Evolutionary conservation across 2,113 vertebrate species (phyloP), one percentile per base, ranked within the genome.

Genomic region (Cyanoliseus patagonus): DNA sequence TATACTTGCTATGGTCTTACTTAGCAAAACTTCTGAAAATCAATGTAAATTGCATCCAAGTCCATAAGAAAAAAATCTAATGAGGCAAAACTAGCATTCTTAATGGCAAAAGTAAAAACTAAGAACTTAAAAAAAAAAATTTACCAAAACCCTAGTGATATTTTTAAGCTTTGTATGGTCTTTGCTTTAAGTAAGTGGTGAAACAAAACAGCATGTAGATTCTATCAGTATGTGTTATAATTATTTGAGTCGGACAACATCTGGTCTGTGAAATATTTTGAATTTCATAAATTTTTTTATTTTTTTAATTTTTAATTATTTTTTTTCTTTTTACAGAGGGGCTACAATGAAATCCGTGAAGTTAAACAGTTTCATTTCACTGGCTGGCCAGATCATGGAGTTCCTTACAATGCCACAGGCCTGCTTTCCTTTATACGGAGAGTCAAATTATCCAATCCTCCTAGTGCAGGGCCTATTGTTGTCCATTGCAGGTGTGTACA

Each of bases 341-440:
- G 99, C 23, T 99, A 99, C 97, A 99, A 98, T 80, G 99, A 99
- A 98, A 99, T 99, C 84, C 98, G 99, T 30, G 99, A 99, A 96
- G 99, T 99, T 83, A 99, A 99, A 91, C 99, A 99, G 97, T 99
- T 99, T 95, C 99, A 99, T 95, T 99, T 99, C 97, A 99, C 99
- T 11, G 99, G 99, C 95, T 99, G 99, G 99, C 99, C 99, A 55
- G 99, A 99, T 95, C 99, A 99, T 52, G 99, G 99, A 49, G 99
- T 99, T 51, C 99, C 99, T 23, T 99, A 99, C 97, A 99, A 99
- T 37, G 99, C 99, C 67, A 99, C 99, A 1, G 99, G 99, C 82
- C 98, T 99, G 14, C 98, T 99, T 55, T 99, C 99, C 82, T 99
- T 99, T 92, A 99, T 99, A 95, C 98, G 99, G 28, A 98, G 99